Base-by-base conservation (phyloP, 2,113 vertebrate species). In the Lucifuga dentata region DNA sequence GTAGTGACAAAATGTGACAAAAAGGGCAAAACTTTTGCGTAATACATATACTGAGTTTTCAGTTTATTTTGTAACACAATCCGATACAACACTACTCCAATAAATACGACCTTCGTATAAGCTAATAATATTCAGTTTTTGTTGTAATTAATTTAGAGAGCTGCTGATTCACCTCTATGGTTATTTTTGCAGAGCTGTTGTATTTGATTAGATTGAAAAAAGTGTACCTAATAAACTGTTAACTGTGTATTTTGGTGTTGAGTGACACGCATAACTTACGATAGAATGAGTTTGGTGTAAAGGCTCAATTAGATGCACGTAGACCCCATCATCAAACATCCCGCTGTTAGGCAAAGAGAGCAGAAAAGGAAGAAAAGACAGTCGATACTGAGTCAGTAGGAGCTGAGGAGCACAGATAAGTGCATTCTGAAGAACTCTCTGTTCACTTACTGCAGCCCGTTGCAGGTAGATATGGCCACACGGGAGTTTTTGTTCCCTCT, bases 401-500 rank as follows among this genome's bases (percentile, higher is more conserved):
- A 55, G 48, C 17, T 24, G 20, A 68, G 60, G 24, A 74, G 51
- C 39, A 57, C 52, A 60, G 41, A 76, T 32, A 57, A 75, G 29
- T 48, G 43, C 43, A 62, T 71, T 60, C 46, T 53, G 17, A 75
- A 36, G 19, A 69, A 33, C 67, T 36, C 44, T 44, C 39, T 59
- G 78, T 68, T 78, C 46, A 96, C 97, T 90, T 95, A 99, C 97
- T 98, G 96, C 86, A 99, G 94, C 73, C 97, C 97, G 39, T 98
- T 95, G 90, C 97, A 99, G 45, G 97, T 98, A 11, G 97, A 98
- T 86, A 99, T 86, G 66, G 97, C 96, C 64, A 88, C 96, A 55
- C 64, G 94, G 73, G 97, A 98, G 57, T 92, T 78, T 53, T 94
- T 82, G 58, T 94, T 86, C 15, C 95, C 95, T 91, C 97, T 94